Percentiles rank a stretch among this genome's conserved stretches.
Evolutionary conservation across 1,140 invertebrate genomes (phyloP).

Genomic region (Physella acuta): DNA sequence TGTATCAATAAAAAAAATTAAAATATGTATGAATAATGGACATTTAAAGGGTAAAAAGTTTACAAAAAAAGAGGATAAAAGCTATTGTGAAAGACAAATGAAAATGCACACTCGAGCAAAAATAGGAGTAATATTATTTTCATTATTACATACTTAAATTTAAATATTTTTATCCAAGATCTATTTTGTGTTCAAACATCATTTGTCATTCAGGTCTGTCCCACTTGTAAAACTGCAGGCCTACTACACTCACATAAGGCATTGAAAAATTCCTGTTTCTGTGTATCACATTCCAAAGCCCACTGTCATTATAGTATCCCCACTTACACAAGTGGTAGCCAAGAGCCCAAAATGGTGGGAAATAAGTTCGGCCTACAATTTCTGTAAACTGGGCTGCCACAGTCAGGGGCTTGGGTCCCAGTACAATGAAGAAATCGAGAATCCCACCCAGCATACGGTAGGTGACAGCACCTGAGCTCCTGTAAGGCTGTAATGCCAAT

Average conservation of each 20-base stretch:
- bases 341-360: slow-evolving; percentile 51
- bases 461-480: slow-evolving; percentile 4
- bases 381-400: slow-evolving; percentile 72
- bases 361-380: slow-evolving; percentile 58
- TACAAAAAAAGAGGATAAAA: not conserved
- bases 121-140: too few relatives aligned
- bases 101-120: not conserved
- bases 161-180: too few relatives aligned
- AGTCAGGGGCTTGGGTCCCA: slow-evolving; percentile 67
- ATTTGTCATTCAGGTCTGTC: too few relatives aligned
- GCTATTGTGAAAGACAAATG: not conserved
- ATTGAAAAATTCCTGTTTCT: slow-evolving; percentile 44
- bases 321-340: slow-evolving; percentile 50
- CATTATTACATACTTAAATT: not conserved
- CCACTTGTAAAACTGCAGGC: too few relatives aligned
- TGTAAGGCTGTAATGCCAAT: slow-evolving; percentile 18
- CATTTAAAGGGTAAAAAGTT: not conserved
- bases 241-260: slow-evolving; percentile 40
- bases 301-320: slow-evolving; percentile 36
- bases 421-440: slow-evolving; percentile 56
- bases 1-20: too few relatives aligned
- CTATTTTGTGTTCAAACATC: too few relatives aligned
- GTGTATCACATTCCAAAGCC: slow-evolving; percentile 38
- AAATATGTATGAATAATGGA: too few relatives aligned
- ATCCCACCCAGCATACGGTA: slow-evolving; percentile 29